Evolutionary conservation across 2,113 vertebrate genomes (phyloP).

Genomic region (Scolopax mira): DNA sequence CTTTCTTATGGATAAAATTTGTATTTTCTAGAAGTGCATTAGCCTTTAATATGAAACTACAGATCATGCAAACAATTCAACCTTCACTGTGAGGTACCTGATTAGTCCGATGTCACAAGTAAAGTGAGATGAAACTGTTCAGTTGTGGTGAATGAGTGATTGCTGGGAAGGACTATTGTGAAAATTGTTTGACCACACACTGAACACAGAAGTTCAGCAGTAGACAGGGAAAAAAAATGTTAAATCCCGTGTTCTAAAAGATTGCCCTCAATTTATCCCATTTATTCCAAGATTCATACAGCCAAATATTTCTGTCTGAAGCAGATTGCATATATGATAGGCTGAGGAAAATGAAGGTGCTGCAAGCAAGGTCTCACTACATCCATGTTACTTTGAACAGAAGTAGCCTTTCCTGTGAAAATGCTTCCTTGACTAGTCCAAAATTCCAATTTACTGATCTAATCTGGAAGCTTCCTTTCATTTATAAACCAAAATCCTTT

Average conservation of each 20-base stretch:
- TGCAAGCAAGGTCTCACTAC: neutral
- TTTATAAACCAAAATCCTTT: neutral
- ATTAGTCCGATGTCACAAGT: neutral
- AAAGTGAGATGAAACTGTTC: neutral
- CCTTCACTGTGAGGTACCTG: neutral
- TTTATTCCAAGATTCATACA: neutral
- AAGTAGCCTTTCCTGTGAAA: neutral
- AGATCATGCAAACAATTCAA: neutral
- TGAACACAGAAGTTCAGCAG: neutral
- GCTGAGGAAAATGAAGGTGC: neutral
- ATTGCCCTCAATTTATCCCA: neutral
- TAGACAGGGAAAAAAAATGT: neutral
- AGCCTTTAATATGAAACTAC: neutral
- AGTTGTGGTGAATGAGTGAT: neutral
- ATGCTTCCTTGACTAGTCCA: neutral
- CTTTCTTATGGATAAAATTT: neutral
- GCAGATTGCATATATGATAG: neutral
- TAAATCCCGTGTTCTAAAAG: neutral
- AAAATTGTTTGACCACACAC: neutral
- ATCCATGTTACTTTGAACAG: neutral
- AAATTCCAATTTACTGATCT: neutral
- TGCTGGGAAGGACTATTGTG: neutral
- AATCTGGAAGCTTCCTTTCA: neutral
- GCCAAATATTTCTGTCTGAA: neutral
- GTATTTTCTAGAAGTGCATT: neutral